These are phyloP conservation scores for Xanthorhoe designata DNA, from an alignment of 2,888 invertebrate genomes.

Conservation along the genomic window DNA sequence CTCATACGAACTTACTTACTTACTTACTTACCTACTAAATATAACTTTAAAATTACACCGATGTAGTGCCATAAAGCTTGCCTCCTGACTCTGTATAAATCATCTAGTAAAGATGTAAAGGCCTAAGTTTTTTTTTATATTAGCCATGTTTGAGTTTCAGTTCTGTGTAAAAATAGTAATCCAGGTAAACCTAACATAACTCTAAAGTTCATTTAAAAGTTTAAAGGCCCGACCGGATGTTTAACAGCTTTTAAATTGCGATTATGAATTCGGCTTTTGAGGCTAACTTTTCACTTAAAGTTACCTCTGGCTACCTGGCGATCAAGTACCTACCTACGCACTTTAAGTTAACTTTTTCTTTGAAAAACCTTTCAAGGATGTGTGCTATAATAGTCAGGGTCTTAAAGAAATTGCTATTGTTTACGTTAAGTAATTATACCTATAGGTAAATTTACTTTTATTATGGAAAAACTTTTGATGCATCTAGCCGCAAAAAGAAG, in stretches of 20 bases:
- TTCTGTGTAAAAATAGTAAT: background rate
- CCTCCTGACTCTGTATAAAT: too few species aligned
- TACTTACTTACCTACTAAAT: too few species aligned
- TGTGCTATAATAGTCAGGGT: background rate
- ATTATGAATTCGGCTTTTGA: conserved; percentile 6
- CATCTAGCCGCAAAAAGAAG: too few species aligned
- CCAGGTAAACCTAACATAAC: background rate
- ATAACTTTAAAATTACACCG: too few species aligned
- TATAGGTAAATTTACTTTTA: too few species aligned
- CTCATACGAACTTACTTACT: too few species aligned
- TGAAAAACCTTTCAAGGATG: background rate
- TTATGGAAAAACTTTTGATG: too few species aligned
- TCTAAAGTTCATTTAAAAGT: conserved; percentile 1
- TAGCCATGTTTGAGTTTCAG: background rate
- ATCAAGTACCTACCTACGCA: background rate
- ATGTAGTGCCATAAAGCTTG: too few species aligned
- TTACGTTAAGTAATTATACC: too few species aligned
- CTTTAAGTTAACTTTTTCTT: background rate
- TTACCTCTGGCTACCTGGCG: background rate
- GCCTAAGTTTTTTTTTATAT: too few species aligned
- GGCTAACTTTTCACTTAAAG: conserved; percentile 2
- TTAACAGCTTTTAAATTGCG: conserved; percentile 12
- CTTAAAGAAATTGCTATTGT: too few species aligned
- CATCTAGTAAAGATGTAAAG: too few species aligned
- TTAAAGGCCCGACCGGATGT: conserved; percentile 4